A percentile compares a stretch with the other conserved stretches of the same genome.
phyloP scores from a whole-genome alignment of 2,113 vertebrate species.

The Cryptomyrus ogoouensis region DNA sequence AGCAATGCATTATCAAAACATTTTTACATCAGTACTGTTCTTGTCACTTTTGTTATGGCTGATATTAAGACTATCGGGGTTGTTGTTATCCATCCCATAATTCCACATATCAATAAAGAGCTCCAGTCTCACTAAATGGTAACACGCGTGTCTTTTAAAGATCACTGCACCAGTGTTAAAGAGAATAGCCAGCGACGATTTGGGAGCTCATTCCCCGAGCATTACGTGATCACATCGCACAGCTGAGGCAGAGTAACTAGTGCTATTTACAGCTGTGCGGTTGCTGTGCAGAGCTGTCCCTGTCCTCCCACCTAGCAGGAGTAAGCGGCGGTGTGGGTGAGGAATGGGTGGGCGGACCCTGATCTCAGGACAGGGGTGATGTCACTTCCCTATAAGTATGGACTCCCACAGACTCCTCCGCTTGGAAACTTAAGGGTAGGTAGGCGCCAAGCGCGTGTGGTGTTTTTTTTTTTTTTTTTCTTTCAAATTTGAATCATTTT shows the following conservation, averaged over 20 bases:
- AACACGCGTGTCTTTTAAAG: not conserved
- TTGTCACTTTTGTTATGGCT: not conserved
- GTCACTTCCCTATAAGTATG: not conserved
- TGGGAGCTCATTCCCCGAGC: not conserved
- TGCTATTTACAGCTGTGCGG: not conserved
- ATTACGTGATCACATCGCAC: not conserved
- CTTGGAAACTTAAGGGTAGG: slow-evolving; percentile 4
- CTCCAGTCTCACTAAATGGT: not conserved
- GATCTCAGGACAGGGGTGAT: slow-evolving; percentile 11
- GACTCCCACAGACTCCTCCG: slow-evolving; percentile 17
- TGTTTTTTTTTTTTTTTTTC: not conserved
- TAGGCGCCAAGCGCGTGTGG: not conserved
- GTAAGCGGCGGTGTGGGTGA: not conserved
- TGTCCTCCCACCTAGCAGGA: not conserved
- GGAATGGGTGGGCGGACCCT: not conserved
- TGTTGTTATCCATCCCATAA: not conserved
- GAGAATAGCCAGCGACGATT: not conserved
- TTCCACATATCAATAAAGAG: not conserved
- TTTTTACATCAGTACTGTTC: not conserved
- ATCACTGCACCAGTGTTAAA: not conserved
- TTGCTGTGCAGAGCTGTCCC: not conserved
- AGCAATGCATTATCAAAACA: not conserved
- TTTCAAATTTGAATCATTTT: not conserved
- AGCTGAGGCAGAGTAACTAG: not conserved
- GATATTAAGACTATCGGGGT: not conserved